Evolutionary conservation across 2,888 invertebrate genomes (phyloP).

Genomic region (Watsonalla cultraria): DNA sequence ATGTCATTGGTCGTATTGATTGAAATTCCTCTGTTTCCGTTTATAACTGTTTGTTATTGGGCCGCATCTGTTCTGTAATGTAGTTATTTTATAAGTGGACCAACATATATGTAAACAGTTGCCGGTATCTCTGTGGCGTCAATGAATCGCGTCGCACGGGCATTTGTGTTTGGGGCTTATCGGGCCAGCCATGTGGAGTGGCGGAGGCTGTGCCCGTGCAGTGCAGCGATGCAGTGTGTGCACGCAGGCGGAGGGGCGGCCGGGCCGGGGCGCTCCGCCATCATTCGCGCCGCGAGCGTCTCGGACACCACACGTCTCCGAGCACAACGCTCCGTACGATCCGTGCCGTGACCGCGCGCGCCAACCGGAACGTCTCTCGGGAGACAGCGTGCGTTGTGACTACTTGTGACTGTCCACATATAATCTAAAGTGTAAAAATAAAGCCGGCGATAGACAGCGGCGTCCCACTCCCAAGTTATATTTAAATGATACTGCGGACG

Average conservation of each 20-base stretch:
- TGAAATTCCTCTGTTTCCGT: neutral
- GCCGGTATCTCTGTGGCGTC: slow-evolving; percentile 54
- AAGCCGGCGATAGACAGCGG: slow-evolving; percentile 73
- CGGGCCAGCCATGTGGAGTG: slow-evolving; percentile 52
- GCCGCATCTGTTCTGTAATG: slow-evolving; percentile 10
- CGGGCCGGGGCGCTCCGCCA: slow-evolving; percentile 31
- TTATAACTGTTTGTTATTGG: neutral
- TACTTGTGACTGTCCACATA: slow-evolving; percentile 50
- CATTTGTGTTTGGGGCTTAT: slow-evolving; percentile 38
- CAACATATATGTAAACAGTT: slow-evolving; percentile 38
- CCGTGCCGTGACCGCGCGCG: slow-evolving; percentile 24
- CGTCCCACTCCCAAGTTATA: slow-evolving; percentile 69
- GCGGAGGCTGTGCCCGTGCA: slow-evolving; percentile 27
- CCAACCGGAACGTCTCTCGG: slow-evolving; percentile 41
- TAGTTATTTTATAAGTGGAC: slow-evolving; percentile 43
- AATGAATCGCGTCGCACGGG: slow-evolving; percentile 56
- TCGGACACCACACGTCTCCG: slow-evolving; percentile 34
- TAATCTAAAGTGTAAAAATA: slow-evolving; percentile 71
- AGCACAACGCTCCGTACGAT: slow-evolving; percentile 17
- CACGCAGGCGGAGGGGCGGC: slow-evolving; percentile 35
- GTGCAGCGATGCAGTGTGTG: slow-evolving; percentile 61
- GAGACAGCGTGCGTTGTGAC: slow-evolving; percentile 58
- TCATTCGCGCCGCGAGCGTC: slow-evolving; percentile 57
- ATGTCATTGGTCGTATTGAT: neutral
- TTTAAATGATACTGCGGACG: slow-evolving; percentile 74